Conservation (phyloP, 2,888 invertebrate species). For the Zele albiditarsus region DNA sequence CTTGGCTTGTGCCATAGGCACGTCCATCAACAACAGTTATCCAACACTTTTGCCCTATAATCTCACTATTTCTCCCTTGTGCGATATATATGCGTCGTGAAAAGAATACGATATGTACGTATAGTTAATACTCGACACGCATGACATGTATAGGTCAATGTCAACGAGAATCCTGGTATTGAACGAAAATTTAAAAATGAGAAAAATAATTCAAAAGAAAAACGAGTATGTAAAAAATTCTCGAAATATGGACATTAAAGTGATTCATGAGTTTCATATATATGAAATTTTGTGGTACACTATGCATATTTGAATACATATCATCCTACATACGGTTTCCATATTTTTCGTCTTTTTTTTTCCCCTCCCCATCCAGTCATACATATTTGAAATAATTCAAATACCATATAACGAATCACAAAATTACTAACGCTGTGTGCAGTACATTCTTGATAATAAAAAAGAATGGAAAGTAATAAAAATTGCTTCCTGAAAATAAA, state of each 20-base stretch:
- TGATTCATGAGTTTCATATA: neutral
- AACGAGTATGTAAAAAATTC: neutral
- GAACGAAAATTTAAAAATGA: neutral
- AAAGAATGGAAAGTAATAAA: neutral
- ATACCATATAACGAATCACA: neutral
- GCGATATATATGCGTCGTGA: neutral
- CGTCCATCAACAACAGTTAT: neutral
- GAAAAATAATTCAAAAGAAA: neutral
- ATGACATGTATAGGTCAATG: slow-evolving; percentile 1
- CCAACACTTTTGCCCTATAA: slow-evolving; percentile 11
- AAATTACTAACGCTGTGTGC: neutral
- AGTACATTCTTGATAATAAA: neutral
- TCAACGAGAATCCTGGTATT: neutral
- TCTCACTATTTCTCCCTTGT: neutral
- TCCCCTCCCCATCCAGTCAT: neutral
- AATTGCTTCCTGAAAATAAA: neutral
- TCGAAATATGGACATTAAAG: neutral
- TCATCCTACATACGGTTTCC: neutral
- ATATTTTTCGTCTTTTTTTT: neutral
- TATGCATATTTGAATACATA: neutral
- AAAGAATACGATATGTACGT: neutral
- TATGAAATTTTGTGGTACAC: neutral
- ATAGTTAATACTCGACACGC: neutral
- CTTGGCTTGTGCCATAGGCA: slow-evolving; percentile 2
- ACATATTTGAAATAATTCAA: neutral